A percentile compares a stretch with the other conserved stretches of the same genome.
Evolutionary conservation across 2,888 invertebrate genomes (phyloP).

Genomic region (Drosophila meridiana): DNA sequence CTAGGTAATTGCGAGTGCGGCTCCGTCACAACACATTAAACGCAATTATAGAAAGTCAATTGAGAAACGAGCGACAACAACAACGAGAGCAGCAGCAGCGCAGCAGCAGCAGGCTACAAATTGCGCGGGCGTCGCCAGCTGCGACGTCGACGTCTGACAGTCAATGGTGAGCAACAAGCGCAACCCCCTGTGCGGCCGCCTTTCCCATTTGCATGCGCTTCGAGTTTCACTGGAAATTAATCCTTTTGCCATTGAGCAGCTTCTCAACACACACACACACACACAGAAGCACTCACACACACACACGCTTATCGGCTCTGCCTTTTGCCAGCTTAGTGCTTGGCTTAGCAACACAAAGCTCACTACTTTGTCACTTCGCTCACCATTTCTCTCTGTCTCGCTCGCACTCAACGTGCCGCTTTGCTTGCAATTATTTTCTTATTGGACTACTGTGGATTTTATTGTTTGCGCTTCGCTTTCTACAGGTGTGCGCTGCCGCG

Average conservation of each 20-base stretch:
- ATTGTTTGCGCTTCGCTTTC: conserved; percentile 68
- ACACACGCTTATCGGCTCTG: conserved; percentile 35
- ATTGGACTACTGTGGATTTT: conserved; percentile 42
- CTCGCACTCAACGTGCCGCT: background rate
- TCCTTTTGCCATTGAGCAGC: conserved; percentile 46
- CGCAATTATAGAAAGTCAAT: conserved; percentile 81
- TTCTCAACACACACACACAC: conserved; percentile 8
- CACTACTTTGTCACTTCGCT: conserved; percentile 12
- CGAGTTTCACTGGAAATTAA: conserved; percentile 40
- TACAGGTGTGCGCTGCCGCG: conserved; percentile 69
- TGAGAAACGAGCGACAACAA: conserved; percentile 48
- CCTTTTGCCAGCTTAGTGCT: conserved; percentile 46
- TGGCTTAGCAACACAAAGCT: conserved; percentile 41
- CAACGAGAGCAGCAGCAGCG: conserved; percentile 10
- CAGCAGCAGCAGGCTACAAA: conserved; percentile 43
- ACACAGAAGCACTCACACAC: background rate
- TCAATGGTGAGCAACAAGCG: conserved; percentile 31
- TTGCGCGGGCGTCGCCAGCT: conserved; percentile 61
- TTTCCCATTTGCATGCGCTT: conserved; percentile 38
- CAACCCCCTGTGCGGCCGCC: conserved; percentile 5
- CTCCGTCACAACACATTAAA: conserved; percentile 80
- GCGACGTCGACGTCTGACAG: conserved; percentile 16
- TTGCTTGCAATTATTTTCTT: conserved; percentile 51
- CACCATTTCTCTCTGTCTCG: background rate
- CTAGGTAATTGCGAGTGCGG: conserved; percentile 48